phyloP scores from a whole-genome alignment of 2,113 vertebrate species.

The Pristiophorus japonicus region DNA sequence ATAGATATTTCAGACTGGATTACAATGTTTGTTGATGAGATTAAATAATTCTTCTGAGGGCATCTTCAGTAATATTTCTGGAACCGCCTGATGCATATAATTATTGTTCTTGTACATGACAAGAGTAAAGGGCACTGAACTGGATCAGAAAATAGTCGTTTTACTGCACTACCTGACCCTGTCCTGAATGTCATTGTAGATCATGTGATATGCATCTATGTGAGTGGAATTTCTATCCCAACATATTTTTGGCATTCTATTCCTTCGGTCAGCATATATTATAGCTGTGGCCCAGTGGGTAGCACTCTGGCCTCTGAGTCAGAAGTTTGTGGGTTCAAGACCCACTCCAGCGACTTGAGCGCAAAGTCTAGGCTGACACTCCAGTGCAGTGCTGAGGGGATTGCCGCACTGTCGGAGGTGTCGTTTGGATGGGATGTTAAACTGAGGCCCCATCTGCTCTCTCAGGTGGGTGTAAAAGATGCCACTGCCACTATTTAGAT shows the following conservation, averaged over 20 bases:
- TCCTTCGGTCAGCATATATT: neutral
- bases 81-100: neutral
- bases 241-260: neutral
- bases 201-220: neutral
- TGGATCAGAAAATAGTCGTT: neutral
- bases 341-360: no score
- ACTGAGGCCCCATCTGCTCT: no score
- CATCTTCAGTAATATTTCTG: neutral
- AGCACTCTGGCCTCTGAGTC: no score
- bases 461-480: neutral
- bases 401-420: neutral
- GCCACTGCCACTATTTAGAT: no score
- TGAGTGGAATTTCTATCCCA: neutral
- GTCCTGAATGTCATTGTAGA: neutral
- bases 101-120: neutral
- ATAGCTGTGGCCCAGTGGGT: neutral
- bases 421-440: no score
- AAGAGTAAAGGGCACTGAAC: neutral
- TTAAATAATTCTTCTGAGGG: neutral
- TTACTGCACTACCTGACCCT: neutral
- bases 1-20: neutral
- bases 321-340: no score
- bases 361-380: no score
- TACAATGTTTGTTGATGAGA: neutral
- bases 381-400: no score